Conservation (phyloP, 2,113 vertebrate species). For the Uria aalge region DNA sequence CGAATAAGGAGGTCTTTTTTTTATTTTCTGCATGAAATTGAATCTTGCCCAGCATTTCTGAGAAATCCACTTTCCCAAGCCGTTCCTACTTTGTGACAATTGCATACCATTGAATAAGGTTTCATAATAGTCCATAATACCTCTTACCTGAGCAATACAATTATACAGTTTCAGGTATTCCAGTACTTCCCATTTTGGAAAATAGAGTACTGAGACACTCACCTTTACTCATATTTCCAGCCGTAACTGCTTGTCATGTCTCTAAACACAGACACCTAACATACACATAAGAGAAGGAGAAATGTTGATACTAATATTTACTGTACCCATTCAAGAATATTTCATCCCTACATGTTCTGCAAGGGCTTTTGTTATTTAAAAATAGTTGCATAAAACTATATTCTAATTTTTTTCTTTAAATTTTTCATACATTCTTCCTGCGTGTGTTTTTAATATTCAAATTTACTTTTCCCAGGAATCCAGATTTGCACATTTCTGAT, state of each 20-base stretch:
- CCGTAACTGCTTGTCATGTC: background rate
- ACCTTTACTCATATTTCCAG: background rate
- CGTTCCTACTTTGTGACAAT: background rate
- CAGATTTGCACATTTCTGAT: background rate
- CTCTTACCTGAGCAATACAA: background rate
- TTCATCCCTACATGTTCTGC: background rate
- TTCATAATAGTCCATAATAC: background rate
- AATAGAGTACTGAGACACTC: background rate
- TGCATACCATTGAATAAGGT: background rate
- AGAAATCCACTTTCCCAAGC: background rate
- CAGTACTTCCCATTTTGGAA: background rate
- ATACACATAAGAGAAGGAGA: background rate
- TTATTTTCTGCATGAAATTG: background rate
- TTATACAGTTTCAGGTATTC: background rate
- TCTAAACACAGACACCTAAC: background rate
- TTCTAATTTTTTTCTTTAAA: background rate
- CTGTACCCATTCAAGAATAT: background rate
- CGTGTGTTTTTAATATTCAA: background rate
- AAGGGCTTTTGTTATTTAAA: background rate
- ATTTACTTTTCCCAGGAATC: background rate
- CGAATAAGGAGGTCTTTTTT: background rate
- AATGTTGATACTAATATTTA: background rate
- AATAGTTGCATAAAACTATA: background rate
- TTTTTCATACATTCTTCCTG: background rate
- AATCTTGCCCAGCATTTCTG: background rate